Conservation (phyloP, 2,888 invertebrate species). For the Drosophila nr. perissopoda region DNA sequence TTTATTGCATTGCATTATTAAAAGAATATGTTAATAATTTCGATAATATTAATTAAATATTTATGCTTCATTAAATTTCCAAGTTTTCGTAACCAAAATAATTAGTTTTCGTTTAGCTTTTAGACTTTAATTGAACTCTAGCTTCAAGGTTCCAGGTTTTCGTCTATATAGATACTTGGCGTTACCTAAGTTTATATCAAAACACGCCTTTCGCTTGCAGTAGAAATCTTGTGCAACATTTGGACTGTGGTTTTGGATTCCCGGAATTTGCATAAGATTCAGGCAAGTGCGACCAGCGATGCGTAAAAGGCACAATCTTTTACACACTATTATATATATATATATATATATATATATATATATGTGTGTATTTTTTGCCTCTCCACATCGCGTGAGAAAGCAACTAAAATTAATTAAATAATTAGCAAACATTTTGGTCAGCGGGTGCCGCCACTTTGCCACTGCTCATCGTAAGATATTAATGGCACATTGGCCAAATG, state of each 20-base stretch:
- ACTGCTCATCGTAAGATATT: constrained; percentile 20
- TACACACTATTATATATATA: constrained; percentile 4
- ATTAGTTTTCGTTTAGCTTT: not conserved
- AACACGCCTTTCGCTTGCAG: not conserved
- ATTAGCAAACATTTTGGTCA: constrained; percentile 43
- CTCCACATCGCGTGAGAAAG: constrained; percentile 53
- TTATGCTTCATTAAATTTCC: not conserved
- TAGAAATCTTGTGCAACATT: constrained; percentile 17
- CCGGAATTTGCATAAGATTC: constrained; percentile 31
- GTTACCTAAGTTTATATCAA: not conserved
- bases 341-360: not conserved
- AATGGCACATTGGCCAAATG: constrained; percentile 45
- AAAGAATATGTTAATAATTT: not conserved
- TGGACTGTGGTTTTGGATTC: constrained; percentile 1
- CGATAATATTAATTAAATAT: not conserved
- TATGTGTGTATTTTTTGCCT: constrained; percentile 16
- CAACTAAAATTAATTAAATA: constrained; percentile 67
- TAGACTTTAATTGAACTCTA: not conserved
- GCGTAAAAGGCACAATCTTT: constrained; percentile 42
- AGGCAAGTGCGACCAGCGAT: constrained; percentile 24
- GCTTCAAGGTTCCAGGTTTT: not conserved
- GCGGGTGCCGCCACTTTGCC: constrained; percentile 6
- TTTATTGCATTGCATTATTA: not conserved
- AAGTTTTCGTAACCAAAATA: not conserved
- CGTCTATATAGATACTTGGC: not conserved